A percentile compares a stretch with the other conserved stretches of the same genome.
phyloP scores from a whole-genome alignment of 1,140 invertebrate genomes.

The Hylaeus anthracinus region DNA sequence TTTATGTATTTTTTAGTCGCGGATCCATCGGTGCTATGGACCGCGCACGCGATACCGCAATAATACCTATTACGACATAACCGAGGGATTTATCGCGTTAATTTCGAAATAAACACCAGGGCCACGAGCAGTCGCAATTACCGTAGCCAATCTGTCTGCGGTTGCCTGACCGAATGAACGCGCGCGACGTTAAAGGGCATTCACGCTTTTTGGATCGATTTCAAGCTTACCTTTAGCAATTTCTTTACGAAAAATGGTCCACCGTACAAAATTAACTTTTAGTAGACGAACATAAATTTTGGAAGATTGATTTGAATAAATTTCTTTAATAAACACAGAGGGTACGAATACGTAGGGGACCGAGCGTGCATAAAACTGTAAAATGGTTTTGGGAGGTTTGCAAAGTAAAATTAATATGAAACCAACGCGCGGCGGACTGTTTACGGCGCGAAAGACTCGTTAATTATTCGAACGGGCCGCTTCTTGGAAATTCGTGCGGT shows the following conservation, averaged over 20 bases:
- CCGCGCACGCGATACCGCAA: background rate
- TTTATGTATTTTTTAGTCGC: too few species aligned
- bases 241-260: too few species aligned
- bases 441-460: slow-evolving; percentile 18
- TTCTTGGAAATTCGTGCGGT: slow-evolving; percentile 29
- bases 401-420: background rate
- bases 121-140: background rate
- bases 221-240: too few species aligned
- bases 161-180: background rate
- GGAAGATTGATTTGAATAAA: too few species aligned
- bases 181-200: background rate
- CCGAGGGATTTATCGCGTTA: slow-evolving; percentile 21
- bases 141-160: slow-evolving; percentile 4
- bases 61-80: background rate
- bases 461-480: slow-evolving; percentile 4
- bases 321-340: too few species aligned
- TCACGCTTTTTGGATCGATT: too few species aligned
- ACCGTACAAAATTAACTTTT: too few species aligned
- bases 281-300: too few species aligned
- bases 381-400: too few species aligned
- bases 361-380: too few species aligned
- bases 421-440: slow-evolving; percentile 17
- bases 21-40: too few species aligned
- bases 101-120: slow-evolving; percentile 28
- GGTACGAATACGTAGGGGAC: too few species aligned